These are phyloP conservation scores for Cheilosia grossa DNA, from an alignment of 2,888 invertebrate species.

Conservation along the genomic window DNA sequence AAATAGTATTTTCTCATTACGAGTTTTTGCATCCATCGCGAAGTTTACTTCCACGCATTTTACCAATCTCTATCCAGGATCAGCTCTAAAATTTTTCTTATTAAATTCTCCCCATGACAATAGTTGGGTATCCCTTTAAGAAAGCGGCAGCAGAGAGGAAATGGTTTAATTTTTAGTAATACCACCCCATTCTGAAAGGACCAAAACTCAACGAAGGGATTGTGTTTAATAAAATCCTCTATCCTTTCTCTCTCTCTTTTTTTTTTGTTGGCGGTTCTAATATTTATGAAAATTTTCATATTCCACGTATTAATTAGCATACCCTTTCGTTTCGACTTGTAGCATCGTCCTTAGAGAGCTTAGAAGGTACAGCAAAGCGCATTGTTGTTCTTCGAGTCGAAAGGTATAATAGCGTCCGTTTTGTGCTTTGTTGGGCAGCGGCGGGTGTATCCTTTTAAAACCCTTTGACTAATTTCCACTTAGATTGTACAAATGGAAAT, in stretches of 20 bases:
- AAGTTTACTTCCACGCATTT: background rate
- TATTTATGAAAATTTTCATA: conserved; percentile 61
- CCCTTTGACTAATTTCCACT: conserved; percentile 71
- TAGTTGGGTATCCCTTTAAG: conserved; percentile 1
- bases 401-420: conserved; percentile 38
- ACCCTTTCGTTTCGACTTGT: conserved; percentile 5
- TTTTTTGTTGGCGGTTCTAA: conserved; percentile 12
- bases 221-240: conserved; percentile 31
- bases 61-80: conserved; percentile 30
- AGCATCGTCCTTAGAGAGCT: conserved; percentile 11
- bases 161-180: conserved; percentile 53
- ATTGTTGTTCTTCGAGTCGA: conserved; percentile 38
- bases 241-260: background rate
- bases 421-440: conserved; percentile 2
- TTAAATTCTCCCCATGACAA: conserved; percentile 50
- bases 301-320: conserved; percentile 67
- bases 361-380: conserved; percentile 26
- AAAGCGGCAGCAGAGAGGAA: conserved; percentile 7
- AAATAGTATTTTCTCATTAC: conserved; percentile 62
- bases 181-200: background rate
- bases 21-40: conserved; percentile 40
- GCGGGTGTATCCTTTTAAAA: conserved; percentile 37
- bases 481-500: conserved; percentile 62
- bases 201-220: conserved; percentile 2
- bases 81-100: conserved; percentile 64